A percentile compares a stretch with the other conserved stretches of the same genome.
Evolutionary conservation across 2,113 vertebrate species (phyloP).

Genomic region (Bubo scandiacus): DNA sequence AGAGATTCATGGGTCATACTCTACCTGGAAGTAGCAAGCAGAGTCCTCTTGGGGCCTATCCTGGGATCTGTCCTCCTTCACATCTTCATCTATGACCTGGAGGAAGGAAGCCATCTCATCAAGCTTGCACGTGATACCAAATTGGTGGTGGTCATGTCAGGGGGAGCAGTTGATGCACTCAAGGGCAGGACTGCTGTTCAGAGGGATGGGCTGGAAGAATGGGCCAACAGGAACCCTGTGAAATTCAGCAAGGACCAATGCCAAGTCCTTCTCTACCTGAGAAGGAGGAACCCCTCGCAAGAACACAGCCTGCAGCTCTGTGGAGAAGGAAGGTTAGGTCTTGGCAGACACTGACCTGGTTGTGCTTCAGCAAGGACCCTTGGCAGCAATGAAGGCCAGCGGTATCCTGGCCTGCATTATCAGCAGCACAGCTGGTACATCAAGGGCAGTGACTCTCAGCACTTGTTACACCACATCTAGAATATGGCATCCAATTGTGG

Average conservation of each 20-base stretch:
- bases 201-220: background rate
- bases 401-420: background rate
- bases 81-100: background rate
- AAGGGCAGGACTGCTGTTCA: background rate
- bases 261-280: background rate
- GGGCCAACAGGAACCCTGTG: background rate
- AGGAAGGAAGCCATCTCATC: background rate
- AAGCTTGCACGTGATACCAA: background rate
- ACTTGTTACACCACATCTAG: background rate
- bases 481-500: background rate
- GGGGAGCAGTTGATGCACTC: background rate
- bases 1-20: background rate
- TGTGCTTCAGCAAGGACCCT: background rate
- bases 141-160: rapidly evolving
- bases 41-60: no score
- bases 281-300: background rate
- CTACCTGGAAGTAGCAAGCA: background rate
- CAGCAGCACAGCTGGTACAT: background rate
- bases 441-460: background rate
- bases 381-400: background rate
- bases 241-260: background rate
- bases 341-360: background rate
- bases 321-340: background rate
- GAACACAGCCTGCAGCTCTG: background rate
- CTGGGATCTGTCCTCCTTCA: background rate